Evolutionary conservation across 2,113 vertebrate genomes (phyloP).

Genomic region (Atractosteus spatula): DNA sequence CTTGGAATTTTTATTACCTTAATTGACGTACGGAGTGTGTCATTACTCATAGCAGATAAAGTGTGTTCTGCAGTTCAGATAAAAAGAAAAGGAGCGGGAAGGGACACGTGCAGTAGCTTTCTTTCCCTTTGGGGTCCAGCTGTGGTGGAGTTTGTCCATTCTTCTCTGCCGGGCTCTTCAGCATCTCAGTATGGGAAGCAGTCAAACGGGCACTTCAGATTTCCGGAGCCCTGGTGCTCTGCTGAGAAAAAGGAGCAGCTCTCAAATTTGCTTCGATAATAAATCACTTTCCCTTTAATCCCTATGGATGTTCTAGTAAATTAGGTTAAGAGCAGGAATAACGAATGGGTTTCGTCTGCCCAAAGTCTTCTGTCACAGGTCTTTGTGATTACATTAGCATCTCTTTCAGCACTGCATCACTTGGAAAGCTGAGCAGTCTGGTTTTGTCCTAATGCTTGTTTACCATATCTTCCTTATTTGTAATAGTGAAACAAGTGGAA

Average conservation of each 20-base stretch:
- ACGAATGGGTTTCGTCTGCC: conserved; percentile 28
- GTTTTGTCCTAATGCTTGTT: neutral
- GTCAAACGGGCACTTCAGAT: conserved; percentile 22
- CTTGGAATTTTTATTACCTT: too few species aligned
- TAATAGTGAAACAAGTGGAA: neutral
- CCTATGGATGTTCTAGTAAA: conserved; percentile 43
- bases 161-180: conserved; percentile 32
- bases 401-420: neutral
- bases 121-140: conserved; percentile 36
- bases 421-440: neutral
- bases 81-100: neutral
- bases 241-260: neutral
- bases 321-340: conserved; percentile 37
- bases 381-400: conserved; percentile 8
- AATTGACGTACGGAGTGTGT: too few species aligned
- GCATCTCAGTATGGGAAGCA: conserved; percentile 41
- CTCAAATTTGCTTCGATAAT: conserved; percentile 30
- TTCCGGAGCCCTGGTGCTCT: conserved; percentile 35
- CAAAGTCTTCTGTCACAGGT: neutral
- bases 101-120: neutral
- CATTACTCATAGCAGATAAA: too few species aligned
- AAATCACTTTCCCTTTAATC: conserved; percentile 42
- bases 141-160: conserved; percentile 42
- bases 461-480: neutral
- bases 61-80: too few species aligned